Percentiles rank a stretch among this genome's conserved stretches.
These are phyloP conservation scores for Enteromius paludinosus DNA, from an alignment of 2,797 vertebrate species.

Conservation along the genomic window DNA sequence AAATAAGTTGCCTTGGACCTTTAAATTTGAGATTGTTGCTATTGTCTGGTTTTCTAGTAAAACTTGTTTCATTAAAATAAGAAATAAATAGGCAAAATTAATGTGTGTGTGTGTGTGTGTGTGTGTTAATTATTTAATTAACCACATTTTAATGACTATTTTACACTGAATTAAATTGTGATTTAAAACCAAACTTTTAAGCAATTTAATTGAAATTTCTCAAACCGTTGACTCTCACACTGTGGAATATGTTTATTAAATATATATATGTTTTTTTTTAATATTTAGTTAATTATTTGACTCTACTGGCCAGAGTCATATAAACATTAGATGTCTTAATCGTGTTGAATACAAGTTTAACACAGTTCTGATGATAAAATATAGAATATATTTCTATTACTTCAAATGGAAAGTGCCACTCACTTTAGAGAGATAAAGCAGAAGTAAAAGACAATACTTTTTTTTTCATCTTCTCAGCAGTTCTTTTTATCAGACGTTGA, in stretches of 20 bases:
- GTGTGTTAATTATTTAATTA: background rate
- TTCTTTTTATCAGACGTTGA: constrained; percentile 60
- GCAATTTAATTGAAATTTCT: background rate
- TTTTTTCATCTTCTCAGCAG: constrained; percentile 16
- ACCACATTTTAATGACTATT: background rate
- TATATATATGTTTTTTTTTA: background rate
- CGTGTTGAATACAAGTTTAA: background rate
- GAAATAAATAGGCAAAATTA: background rate
- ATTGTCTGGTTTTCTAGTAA: background rate
- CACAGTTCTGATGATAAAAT: background rate
- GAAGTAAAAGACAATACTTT: constrained; percentile 22
- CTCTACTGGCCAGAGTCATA: background rate
- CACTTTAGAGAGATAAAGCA: background rate
- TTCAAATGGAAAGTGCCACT: background rate
- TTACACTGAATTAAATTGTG: background rate
- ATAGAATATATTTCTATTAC: background rate
- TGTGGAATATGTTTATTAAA: background rate
- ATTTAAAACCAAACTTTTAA: background rate
- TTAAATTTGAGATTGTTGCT: background rate
- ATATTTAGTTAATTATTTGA: background rate
- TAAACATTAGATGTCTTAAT: background rate
- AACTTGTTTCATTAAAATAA: background rate
- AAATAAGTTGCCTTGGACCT: background rate
- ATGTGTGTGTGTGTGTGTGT: no score
- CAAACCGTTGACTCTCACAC: background rate